phyloP scores from a whole-genome alignment of 2,113 vertebrate genomes.

The Zosterops pallidus region DNA sequence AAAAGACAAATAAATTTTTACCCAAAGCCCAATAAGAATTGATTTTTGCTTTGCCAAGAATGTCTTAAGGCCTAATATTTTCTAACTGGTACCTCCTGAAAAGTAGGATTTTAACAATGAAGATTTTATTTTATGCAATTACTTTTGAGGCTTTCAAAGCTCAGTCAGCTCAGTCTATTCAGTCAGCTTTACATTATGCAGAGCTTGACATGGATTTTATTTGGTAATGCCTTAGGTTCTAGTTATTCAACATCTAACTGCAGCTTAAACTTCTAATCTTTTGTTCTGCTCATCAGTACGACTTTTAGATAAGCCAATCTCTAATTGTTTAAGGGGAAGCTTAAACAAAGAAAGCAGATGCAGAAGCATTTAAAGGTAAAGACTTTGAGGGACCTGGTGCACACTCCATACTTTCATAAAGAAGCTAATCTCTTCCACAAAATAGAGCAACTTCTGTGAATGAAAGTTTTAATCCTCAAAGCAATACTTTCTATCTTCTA shows the following conservation, averaged over 20 bases:
- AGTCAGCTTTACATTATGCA: neutral
- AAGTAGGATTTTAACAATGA: neutral
- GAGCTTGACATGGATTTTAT: neutral
- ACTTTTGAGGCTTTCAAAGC: neutral
- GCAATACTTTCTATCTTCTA: neutral
- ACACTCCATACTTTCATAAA: neutral
- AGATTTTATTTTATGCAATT: neutral
- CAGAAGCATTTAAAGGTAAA: neutral
- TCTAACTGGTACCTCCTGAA: neutral
- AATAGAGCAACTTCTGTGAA: neutral
- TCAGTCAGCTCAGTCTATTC: neutral
- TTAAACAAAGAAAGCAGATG: neutral
- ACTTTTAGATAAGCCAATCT: neutral
- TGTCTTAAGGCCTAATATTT: neutral
- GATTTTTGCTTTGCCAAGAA: neutral
- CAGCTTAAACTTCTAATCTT: neutral
- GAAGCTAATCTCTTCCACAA: neutral
- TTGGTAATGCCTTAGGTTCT: neutral
- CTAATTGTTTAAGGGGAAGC: neutral
- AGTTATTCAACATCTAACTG: neutral
- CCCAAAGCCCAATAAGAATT: neutral
- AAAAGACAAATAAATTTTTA: neutral
- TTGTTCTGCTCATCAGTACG: neutral
- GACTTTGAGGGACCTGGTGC: neutral
- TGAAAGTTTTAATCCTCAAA: neutral